Evolutionary conservation across 2,797 vertebrate species (phyloP), one percentile per base, ranked within the genome.

Genomic region (Delichon dasypus): DNA sequence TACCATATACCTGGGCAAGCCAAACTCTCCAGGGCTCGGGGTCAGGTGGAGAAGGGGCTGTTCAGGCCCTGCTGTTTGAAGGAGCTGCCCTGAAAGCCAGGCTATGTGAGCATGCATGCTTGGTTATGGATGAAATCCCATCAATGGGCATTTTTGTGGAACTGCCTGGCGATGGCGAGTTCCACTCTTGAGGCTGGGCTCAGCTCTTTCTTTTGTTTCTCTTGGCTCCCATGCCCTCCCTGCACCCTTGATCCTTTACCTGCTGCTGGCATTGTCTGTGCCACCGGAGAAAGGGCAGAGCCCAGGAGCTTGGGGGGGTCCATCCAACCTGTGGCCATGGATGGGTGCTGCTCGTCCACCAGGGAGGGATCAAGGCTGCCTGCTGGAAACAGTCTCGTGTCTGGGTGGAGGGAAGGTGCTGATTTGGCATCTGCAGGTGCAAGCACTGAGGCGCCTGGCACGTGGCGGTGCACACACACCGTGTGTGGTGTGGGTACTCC

Each of bases 401-500:
- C 62, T 78, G 2, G 7, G 8, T n/a, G 58, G 34, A 78, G 47
- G 51, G 34, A 82, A 89, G 85, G 67, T 54, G 74, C 55, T 76
- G 64, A n/a, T 79, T 29, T 85, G 71, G 74, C n/a, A 53, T 21
- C 53, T 23, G 62, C 66, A 38, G 58, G 80, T 38, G 20, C 2
- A 1, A 55, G 48, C 6, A 1, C 27, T 1, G 3, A 47, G 81
- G 60, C 1, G 0, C 45, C 62, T 40, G 72, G 66, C 38, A 42
- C 1, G 1, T 45, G 61, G 42, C 1, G 0, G 21, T 74, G 13
- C 64, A 12, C 2, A 1, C 38, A 13, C 3, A 0, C 22, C 0
- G 0, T 32, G 61, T 0, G 0, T 44, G 45, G 38, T 2, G 11
- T 25, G 38, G 58, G 57, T 75, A 13, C 72, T 0, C 0, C 0